Percentiles rank a stretch among this genome's conserved stretches.
These are phyloP conservation scores for Spea bombifrons DNA, from an alignment of 2,113 vertebrate species.

Conservation along the genomic window DNA sequence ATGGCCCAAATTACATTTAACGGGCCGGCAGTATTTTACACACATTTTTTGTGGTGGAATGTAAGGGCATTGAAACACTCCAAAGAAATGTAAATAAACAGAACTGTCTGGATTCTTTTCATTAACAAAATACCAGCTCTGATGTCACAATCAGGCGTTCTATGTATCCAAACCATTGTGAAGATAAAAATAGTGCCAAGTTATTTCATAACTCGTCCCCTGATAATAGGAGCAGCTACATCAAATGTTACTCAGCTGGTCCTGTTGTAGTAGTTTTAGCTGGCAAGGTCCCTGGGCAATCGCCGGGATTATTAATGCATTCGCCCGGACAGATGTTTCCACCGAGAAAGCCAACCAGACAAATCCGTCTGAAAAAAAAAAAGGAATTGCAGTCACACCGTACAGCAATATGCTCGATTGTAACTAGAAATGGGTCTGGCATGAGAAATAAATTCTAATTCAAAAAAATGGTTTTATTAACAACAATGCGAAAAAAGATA, in stretches of 20 bases:
- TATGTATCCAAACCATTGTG: conserved; percentile 1
- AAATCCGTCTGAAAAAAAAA: not conserved
- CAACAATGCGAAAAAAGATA: too few relatives aligned
- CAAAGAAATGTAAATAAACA: not conserved
- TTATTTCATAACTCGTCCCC: conserved; percentile 10
- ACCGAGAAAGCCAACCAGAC: conserved; percentile 9
- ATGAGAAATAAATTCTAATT: too few relatives aligned
- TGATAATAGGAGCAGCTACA: conserved; percentile 1
- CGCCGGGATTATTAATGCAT: conserved; percentile 29
- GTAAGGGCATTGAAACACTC: not conserved
- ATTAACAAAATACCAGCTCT: not conserved
- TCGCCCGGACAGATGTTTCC: conserved; percentile 30
- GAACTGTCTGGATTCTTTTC: not conserved
- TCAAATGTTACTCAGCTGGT: conserved; percentile 33
- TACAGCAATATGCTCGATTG: not conserved
- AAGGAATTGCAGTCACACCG: not conserved
- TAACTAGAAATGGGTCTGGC: not conserved
- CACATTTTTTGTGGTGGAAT: too few relatives aligned
- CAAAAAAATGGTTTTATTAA: too few relatives aligned
- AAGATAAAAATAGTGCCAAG: conserved; percentile 25
- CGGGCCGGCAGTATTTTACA: too few relatives aligned
- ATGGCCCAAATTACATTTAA: too few relatives aligned
- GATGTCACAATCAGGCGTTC: not conserved
- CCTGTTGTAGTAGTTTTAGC: conserved; percentile 7
- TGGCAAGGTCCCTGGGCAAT: conserved; percentile 28